Evolutionary conservation across 2,797 vertebrate species (phyloP).

Genomic region (Ispidina lecontei): DNA sequence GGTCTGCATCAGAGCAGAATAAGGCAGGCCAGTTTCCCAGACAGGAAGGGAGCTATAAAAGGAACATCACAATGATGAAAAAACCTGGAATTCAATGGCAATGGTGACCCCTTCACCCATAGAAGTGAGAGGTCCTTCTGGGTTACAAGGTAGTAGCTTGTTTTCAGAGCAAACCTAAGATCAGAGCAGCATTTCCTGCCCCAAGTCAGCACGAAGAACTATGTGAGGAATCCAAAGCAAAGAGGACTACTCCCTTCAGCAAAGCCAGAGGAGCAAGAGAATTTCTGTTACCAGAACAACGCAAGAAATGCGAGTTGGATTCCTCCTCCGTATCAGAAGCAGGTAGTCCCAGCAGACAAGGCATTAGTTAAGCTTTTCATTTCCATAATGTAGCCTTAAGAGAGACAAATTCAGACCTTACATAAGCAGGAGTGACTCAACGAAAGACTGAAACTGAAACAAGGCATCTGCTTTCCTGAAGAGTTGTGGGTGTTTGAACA

Average conservation of each 20-base stretch:
- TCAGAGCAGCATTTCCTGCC: not conserved
- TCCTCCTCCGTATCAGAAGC: slow-evolving; percentile 4
- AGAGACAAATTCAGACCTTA: slow-evolving; percentile 40
- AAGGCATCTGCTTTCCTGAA: slow-evolving; percentile 49
- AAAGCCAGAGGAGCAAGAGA: not conserved
- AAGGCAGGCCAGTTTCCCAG: not conserved
- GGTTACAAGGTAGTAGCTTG: not conserved
- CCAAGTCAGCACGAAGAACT: not conserved
- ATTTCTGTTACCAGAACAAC: not conserved
- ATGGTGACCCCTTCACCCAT: not conserved
- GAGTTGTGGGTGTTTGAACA: slow-evolving; percentile 52
- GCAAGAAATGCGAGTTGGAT: not conserved
- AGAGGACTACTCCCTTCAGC: not conserved
- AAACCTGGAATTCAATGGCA: not conserved
- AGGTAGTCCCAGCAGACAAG: slow-evolving; percentile 13
- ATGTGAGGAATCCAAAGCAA: not conserved
- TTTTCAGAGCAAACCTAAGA: not conserved
- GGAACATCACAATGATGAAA: not conserved
- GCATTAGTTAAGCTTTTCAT: slow-evolving; percentile 45
- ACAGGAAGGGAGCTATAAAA: not conserved
- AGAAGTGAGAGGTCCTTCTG: not conserved
- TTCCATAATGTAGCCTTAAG: slow-evolving; percentile 48
- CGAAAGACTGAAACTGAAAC: slow-evolving; percentile 53
- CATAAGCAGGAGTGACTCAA: slow-evolving; percentile 59
- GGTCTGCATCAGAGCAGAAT: not conserved